A percentile compares a stretch with the other conserved stretches of the same genome.
Conservation (phyloP, 2,797 vertebrate genomes). For the Alosa sapidissima region DNA sequence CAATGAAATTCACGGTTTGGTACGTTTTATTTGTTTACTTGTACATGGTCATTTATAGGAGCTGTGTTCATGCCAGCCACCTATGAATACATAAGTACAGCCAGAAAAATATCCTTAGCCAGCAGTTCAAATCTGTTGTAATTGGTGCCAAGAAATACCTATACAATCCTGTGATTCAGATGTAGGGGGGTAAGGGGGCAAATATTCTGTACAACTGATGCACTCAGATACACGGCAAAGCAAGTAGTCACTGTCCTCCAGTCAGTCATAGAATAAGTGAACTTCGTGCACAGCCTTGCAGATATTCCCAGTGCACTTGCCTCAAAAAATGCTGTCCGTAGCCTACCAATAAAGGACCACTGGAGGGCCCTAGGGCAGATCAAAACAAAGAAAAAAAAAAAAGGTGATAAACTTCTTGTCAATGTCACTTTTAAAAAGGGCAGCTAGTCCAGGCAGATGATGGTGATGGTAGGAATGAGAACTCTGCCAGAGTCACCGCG, state of each 20-base stretch:
- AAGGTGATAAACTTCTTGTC: neutral
- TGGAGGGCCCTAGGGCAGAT: neutral
- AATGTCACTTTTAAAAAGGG: constrained; percentile 43
- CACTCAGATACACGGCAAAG: constrained; percentile 46
- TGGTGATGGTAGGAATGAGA: constrained; percentile 48
- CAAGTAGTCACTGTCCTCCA: constrained; percentile 32
- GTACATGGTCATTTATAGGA: neutral
- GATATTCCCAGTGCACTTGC: constrained; percentile 5
- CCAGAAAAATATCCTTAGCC: constrained; percentile 36
- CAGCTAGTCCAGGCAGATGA: constrained; percentile 45
- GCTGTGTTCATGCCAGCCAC: constrained; percentile 21
- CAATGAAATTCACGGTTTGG: neutral
- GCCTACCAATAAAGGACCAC: neutral
- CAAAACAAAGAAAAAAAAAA: constrained; percentile 1
- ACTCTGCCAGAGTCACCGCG: constrained; percentile 27
- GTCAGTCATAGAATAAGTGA: neutral
- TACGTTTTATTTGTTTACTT: constrained; percentile 12
- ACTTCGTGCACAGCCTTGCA: neutral
- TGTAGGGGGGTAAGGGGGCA: constrained; percentile 18
- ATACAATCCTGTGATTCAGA: constrained; percentile 49
- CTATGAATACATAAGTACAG: constrained; percentile 22
- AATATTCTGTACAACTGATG: constrained; percentile 50
- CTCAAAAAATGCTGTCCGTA: neutral
- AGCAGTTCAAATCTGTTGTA: constrained; percentile 54
- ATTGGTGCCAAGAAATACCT: constrained; percentile 55